Percentiles rank a stretch among this genome's conserved stretches.
Evolutionary conservation across 2,888 invertebrate genomes (phyloP).

Genomic region (Lithophane socia): DNA sequence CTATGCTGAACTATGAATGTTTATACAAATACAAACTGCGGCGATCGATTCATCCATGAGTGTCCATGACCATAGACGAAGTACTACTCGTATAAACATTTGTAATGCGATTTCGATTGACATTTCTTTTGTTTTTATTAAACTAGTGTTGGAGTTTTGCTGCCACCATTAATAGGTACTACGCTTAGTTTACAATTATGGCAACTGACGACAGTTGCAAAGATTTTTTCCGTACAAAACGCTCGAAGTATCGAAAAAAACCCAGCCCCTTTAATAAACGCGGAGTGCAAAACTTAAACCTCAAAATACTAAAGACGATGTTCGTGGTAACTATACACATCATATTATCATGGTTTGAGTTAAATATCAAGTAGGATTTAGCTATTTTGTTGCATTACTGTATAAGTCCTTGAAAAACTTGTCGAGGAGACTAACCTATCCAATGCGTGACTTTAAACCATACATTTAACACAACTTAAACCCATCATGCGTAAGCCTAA

Average conservation of each 20-base stretch:
- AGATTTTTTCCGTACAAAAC: neutral
- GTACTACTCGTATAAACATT: neutral
- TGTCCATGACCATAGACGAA: neutral
- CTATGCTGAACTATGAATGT: slow-evolving; percentile 15
- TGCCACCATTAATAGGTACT: neutral
- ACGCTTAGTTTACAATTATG: neutral
- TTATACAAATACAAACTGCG: slow-evolving; percentile 17
- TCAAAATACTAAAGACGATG: neutral
- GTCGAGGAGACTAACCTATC: neutral
- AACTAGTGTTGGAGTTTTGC: neutral
- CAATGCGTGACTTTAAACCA: slow-evolving; percentile 12
- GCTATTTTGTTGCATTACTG: neutral
- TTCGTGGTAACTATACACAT: neutral
- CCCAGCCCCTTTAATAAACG: neutral
- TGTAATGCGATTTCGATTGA: slow-evolving; percentile 22
- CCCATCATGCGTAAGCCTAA: slow-evolving; percentile 49
- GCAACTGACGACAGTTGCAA: neutral
- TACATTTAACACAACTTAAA: slow-evolving; percentile 29
- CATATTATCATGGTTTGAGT: neutral
- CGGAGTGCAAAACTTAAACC: neutral
- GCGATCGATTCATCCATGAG: slow-evolving; percentile 1
- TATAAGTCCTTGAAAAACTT: neutral
- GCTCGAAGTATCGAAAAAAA: neutral
- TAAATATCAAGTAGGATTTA: neutral
- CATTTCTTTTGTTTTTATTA: slow-evolving; percentile 26